Base-by-base conservation (phyloP, 2,888 invertebrate species). In the Diplazon laetatorius region DNA sequence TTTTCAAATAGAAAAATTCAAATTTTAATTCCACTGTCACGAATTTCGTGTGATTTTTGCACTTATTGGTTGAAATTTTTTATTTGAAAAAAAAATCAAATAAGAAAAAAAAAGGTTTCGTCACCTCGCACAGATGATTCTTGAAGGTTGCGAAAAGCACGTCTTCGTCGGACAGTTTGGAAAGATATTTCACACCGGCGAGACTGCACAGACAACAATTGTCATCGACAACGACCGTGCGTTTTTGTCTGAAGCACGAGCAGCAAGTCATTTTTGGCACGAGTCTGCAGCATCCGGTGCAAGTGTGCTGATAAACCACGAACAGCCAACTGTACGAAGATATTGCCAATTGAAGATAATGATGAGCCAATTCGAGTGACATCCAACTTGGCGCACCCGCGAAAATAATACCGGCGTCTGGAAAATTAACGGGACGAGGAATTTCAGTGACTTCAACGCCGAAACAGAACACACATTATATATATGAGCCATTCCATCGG, bases 241-340 rank as follows among this genome's bases (percentile, higher is more conserved):
- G 90, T 80, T 92, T 91, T 18, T 89, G 85, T 82, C 92, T 92
- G 85, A 94, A 94, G 87, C 96, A 96, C 52, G 93, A 91, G 87
- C 96, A 96, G 87, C 95, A 96, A 3, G 94, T 94, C 84, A 95
- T 92, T 86, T 94, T 93, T 6, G 93, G 92, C 35, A 95, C 92
- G 70, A 97, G 91, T 82, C 94, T 94, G 91, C 95, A 96, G 82
- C 95, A 92, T 1, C 96, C 96, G 0, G 95, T 95, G 78, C 94
- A 94, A 79, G 95, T 94, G 88, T 96, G 94, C 37, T 94, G 92
- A 88, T 96, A 96, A 86, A 97, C 91, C 76, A 96, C 96, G 85
- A 96, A 95, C 0, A 97, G 95, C 97, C 97, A 97, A 0, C 97
- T 97, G 88, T 98, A 98, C 6, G 96, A 95, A 4, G 96, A 96